phyloP scores from a whole-genome alignment of 2,888 invertebrate genomes.

The Venustoraphidia nigricollis region DNA sequence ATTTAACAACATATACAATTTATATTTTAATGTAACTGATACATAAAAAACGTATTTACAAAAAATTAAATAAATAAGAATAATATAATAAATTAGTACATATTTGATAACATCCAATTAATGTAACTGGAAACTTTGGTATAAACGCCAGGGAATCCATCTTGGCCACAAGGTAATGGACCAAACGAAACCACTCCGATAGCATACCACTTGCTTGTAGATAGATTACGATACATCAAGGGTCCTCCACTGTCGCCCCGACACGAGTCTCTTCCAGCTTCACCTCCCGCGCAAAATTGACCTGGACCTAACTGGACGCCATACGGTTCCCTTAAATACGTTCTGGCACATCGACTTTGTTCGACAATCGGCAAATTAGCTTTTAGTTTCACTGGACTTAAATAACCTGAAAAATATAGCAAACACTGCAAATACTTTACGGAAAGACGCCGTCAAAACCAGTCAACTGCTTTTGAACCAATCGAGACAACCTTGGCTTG shows the following conservation, averaged over 20 bases:
- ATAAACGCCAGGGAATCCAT: conserved; percentile 43
- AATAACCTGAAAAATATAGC: neutral
- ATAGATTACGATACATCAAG: neutral
- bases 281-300: conserved; percentile 23
- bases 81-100: neutral
- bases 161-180: conserved; percentile 34
- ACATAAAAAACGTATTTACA: too few relatives aligned
- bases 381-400: too few relatives aligned
- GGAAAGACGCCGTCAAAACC: too few relatives aligned
- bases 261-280: conserved; percentile 9
- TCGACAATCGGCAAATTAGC: too few relatives aligned
- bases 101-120: conserved; percentile 33
- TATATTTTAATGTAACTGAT: too few relatives aligned
- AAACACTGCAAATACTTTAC: neutral
- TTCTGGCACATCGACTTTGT: too few relatives aligned
- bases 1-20: too few relatives aligned
- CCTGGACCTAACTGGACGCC: too few relatives aligned
- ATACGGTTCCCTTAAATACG: too few relatives aligned
- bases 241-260: conserved; percentile 9
- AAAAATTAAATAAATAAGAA: too few relatives aligned
- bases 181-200: conserved; percentile 47
- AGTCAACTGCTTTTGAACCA: too few relatives aligned
- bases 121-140: conserved; percentile 39
- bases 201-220: conserved; percentile 27
- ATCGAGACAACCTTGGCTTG: too few relatives aligned